A percentile compares a stretch with the other conserved stretches of the same genome.
Conservation (phyloP, 2,113 vertebrate species). For the Diadophis punctatus region DNA sequence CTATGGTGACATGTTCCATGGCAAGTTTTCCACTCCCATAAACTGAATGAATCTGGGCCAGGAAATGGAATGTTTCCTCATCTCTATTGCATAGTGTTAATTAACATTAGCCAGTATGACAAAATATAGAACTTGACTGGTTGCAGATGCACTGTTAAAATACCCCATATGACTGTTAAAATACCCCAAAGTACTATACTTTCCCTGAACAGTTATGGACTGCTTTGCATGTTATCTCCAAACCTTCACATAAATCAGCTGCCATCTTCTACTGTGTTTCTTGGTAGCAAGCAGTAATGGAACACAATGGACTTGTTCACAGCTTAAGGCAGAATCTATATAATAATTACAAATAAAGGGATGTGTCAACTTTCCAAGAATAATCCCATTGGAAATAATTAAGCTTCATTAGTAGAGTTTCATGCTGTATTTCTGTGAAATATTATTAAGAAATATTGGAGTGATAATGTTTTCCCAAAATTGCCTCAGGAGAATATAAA, state of each 20-base stretch:
- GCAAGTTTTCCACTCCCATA: neutral
- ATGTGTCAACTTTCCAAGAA: slow-evolving; percentile 31
- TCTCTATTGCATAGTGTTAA: neutral
- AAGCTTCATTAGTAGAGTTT: slow-evolving; percentile 39
- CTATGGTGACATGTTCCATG: neutral
- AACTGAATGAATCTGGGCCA: neutral
- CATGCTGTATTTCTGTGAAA: slow-evolving; percentile 32
- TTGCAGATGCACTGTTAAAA: neutral
- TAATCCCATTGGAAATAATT: slow-evolving; percentile 37
- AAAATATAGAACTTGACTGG: neutral
- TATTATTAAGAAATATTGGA: slow-evolving; percentile 1
- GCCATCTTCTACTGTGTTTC: neutral
- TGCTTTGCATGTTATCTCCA: neutral
- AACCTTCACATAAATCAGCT: neutral
- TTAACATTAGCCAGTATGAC: neutral
- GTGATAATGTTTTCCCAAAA: slow-evolving; percentile 15
- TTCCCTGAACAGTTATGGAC: neutral
- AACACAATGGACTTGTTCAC: neutral
- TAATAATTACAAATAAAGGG: slow-evolving; percentile 53
- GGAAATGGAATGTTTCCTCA: neutral
- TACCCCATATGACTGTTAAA: neutral
- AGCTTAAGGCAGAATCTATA: slow-evolving; percentile 20
- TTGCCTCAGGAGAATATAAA: slow-evolving; percentile 20
- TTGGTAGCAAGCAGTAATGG: neutral
- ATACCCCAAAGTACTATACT: neutral